Evolutionary conservation across 2,797 vertebrate species (phyloP).

Genomic region (Coreius guichenoti): DNA sequence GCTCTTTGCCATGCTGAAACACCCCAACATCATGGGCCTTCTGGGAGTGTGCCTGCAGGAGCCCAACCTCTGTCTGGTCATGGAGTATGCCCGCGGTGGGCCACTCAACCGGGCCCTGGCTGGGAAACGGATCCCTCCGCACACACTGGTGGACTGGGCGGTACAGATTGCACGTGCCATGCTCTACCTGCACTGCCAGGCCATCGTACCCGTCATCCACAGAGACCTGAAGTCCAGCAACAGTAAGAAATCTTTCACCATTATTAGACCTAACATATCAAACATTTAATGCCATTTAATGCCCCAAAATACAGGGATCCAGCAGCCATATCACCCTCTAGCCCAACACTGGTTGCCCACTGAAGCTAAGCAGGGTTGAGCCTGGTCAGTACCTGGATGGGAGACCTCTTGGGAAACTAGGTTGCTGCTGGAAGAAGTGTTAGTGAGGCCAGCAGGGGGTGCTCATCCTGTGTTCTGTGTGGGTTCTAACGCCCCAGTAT

Average conservation of each 20-base stretch:
- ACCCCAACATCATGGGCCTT: constrained; percentile 95
- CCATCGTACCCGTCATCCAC: constrained; percentile 94
- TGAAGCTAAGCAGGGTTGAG: too few species aligned
- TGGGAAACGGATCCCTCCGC: constrained; percentile 93
- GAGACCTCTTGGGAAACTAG: too few species aligned
- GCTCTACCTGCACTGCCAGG: constrained; percentile 93
- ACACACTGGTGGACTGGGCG: constrained; percentile 96
- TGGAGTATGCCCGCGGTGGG: constrained; percentile 95
- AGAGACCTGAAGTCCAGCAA: constrained; percentile 99
- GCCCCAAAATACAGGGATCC: background rate
- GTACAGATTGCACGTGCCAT: constrained; percentile 95
- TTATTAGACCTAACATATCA: constrained; percentile 4
- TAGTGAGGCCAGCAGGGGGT: too few species aligned
- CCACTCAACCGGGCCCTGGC: constrained; percentile 91
- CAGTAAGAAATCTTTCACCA: constrained; percentile 82
- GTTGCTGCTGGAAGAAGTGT: too few species aligned
- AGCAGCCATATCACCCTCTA: too few species aligned
- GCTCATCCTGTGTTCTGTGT: too few species aligned
- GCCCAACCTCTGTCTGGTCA: constrained; percentile 94
- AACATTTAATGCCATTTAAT: background rate
- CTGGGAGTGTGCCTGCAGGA: constrained; percentile 92
- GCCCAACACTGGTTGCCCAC: too few species aligned
- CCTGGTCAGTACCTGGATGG: too few species aligned
- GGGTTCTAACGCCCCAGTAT: too few species aligned
- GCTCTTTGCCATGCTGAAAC: constrained; percentile 94